Percentiles rank a stretch among this genome's conserved stretches.
Evolutionary conservation across 2,113 vertebrate genomes (phyloP).

Genomic region (Patagioenas fasciata): DNA sequence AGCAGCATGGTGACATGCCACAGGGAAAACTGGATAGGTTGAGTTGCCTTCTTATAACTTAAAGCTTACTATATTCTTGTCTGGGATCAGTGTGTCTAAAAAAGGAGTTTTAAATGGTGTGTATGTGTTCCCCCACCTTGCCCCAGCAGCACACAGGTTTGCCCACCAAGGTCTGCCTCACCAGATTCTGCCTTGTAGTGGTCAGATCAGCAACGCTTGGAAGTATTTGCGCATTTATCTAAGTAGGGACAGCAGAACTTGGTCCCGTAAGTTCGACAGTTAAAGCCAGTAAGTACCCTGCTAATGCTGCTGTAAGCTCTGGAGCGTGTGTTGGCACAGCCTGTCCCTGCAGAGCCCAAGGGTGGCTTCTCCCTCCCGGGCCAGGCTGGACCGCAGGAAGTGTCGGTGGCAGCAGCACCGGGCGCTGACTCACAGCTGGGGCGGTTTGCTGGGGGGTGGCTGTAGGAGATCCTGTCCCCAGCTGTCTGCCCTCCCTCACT

Average conservation of each 20-base stretch:
- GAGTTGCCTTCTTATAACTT: not conserved
- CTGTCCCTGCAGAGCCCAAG: not conserved
- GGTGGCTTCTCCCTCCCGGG: not conserved
- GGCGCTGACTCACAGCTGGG: conserved; percentile 39
- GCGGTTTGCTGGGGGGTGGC: not conserved
- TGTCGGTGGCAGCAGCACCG: not conserved
- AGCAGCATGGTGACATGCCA: not conserved
- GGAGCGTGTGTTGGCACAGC: not conserved
- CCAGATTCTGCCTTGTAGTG: not conserved
- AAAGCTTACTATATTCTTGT: not conserved
- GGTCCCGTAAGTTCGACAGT: not conserved
- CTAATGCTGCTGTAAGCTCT: not conserved
- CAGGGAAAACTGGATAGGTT: not conserved
- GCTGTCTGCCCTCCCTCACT: not conserved
- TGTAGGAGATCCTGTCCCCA: conserved; percentile 21
- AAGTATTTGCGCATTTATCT: not conserved
- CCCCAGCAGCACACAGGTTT: not conserved
- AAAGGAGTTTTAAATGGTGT: not conserved
- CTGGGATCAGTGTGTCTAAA: not conserved
- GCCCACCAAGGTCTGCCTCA: not conserved
- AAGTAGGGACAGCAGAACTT: not conserved
- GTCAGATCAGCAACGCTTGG: not conserved
- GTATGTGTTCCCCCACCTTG: not conserved
- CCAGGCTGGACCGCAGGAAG: conserved; percentile 23
- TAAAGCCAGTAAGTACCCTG: not conserved